phyloP scores from a whole-genome alignment of 2,888 invertebrate species.

The Cyclophora albipunctata region DNA sequence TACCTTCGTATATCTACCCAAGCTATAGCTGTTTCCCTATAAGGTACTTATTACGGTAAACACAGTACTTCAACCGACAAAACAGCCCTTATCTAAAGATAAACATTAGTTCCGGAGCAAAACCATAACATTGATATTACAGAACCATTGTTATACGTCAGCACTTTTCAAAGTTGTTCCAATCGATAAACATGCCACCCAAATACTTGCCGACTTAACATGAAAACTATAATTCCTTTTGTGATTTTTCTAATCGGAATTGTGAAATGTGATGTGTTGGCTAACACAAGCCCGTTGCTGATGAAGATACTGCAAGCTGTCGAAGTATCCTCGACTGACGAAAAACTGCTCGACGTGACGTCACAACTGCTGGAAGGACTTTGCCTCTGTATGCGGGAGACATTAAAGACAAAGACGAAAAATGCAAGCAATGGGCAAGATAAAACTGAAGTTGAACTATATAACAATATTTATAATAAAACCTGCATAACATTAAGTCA shows the following conservation, averaged over 20 bases:
- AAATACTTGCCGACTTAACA: conserved; percentile 38
- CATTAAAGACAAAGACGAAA: conserved; percentile 19
- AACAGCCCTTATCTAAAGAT: conserved; percentile 10
- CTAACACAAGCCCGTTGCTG: conserved; percentile 37
- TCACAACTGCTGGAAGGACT: conserved; percentile 50
- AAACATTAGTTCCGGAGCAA: conserved; percentile 1
- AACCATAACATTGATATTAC: conserved; percentile 45
- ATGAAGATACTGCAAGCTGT: conserved; percentile 45
- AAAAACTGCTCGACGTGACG: conserved; percentile 46
- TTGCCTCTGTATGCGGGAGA: conserved; percentile 52
- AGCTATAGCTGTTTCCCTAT: too few relatives aligned
- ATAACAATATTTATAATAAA: conserved; percentile 47
- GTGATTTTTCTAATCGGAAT: conserved; percentile 9
- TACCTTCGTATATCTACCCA: too few relatives aligned
- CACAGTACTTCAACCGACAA: too few relatives aligned
- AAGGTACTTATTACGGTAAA: too few relatives aligned
- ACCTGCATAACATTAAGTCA: conserved; percentile 44
- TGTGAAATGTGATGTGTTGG: conserved; percentile 10
- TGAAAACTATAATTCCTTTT: conserved; percentile 27
- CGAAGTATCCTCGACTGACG: conserved; percentile 44
- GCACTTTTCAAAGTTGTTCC: conserved; percentile 10
- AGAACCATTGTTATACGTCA: conserved; percentile 42
- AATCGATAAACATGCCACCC: conserved; percentile 39
- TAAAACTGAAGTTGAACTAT: conserved; percentile 31
- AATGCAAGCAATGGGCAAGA: conserved; percentile 15